Conservation (phyloP, 1,140 invertebrate genomes). For the Dendroctonus valens region DNA sequence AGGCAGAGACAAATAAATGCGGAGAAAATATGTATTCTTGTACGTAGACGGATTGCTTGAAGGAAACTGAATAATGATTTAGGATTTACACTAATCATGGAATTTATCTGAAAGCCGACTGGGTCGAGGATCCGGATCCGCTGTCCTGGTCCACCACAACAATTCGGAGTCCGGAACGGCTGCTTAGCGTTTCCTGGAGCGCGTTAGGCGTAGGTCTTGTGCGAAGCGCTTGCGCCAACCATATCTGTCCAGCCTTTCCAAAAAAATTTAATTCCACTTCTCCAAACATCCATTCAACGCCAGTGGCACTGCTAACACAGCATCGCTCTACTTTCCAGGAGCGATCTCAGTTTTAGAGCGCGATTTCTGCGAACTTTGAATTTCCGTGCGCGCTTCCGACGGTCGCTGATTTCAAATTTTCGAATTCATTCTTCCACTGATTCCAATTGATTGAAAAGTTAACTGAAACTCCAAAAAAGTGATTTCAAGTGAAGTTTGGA, state of each 20-base stretch:
- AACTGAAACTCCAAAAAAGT: too few relatives aligned
- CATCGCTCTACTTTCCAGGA: conserved; percentile 14
- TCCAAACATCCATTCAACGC: conserved; percentile 31
- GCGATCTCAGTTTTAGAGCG: conserved; percentile 6
- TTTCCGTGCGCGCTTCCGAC: conserved; percentile 7
- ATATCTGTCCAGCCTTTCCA: conserved; percentile 26
- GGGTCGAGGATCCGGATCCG: conserved; percentile 18
- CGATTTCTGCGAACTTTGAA: neutral
- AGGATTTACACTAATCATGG: conserved; percentile 17
- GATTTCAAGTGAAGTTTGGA: too few relatives aligned
- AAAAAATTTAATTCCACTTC: conserved; percentile 31
- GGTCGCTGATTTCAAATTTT: conserved; percentile 15
- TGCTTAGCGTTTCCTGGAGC: conserved; percentile 29
- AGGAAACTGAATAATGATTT: conserved; percentile 17
- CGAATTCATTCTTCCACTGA: neutral
- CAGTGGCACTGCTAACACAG: conserved; percentile 24
- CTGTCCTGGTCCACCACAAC: conserved; percentile 27
- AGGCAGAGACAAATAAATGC: conserved; percentile 5
- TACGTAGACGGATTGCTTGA: conserved; percentile 5
- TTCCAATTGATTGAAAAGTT: too few relatives aligned
- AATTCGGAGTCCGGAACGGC: conserved; percentile 27
- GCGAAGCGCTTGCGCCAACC: conserved; percentile 10
- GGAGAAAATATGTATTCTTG: conserved; percentile 12
- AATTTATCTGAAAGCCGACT: conserved; percentile 13
- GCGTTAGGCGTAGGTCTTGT: conserved; percentile 25